These are phyloP conservation scores for Protomyctophum bolini DNA, from an alignment of 2,113 vertebrate genomes.

Conservation along the genomic window DNA sequence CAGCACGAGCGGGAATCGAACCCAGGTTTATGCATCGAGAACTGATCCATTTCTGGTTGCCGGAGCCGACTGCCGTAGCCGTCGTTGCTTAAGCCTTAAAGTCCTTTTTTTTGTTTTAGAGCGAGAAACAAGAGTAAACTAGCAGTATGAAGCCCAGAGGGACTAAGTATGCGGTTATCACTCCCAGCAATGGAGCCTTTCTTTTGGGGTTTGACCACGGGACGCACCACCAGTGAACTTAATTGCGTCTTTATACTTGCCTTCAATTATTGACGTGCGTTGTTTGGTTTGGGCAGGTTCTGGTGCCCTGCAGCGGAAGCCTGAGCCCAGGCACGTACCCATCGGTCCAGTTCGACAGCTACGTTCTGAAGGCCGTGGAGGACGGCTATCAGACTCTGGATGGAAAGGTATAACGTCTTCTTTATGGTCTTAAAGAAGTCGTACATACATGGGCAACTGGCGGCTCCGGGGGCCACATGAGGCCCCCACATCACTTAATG, in stretches of 20 bases:
- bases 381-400: conserved; percentile 86
- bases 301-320: conserved; percentile 92
- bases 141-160: neutral
- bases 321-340: conserved; percentile 75
- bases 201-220: neutral
- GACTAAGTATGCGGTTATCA: neutral
- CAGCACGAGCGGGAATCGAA: no score
- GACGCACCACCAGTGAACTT: neutral
- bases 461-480: neutral
- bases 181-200: neutral
- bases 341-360: conserved; percentile 88
- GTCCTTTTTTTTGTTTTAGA: no score
- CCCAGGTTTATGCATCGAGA: no score
- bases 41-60: no score
- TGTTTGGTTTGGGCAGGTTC: conserved; percentile 71
- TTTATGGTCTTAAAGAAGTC: no score
- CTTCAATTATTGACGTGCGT: neutral
- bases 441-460: neutral
- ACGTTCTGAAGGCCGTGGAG: conserved; percentile 84
- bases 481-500: no score
- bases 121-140: no score
- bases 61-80: no score
- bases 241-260: neutral
- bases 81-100: no score
- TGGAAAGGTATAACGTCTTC: conserved; percentile 83